Evolutionary conservation across 2,888 invertebrate genomes (phyloP).

Genomic region (Zootermopsis nevadensis): DNA sequence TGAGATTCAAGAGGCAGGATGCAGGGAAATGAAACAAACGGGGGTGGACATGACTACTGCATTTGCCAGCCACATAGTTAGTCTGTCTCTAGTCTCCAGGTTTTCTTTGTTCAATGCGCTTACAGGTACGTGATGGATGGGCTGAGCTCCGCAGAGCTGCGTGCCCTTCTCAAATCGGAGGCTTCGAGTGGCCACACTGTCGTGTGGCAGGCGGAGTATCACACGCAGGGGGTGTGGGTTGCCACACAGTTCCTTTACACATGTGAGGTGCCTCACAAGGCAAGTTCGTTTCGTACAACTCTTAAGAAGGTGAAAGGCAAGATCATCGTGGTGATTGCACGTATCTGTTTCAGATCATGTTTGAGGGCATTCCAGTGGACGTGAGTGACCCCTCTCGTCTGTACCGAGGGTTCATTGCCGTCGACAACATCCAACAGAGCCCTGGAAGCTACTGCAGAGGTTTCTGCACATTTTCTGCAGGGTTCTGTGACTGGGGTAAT

Average conservation of each 20-base stretch:
- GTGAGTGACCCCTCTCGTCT: slow-evolving; percentile 59
- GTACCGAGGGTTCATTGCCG: slow-evolving; percentile 61
- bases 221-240: slow-evolving; percentile 59
- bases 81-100: too few relatives aligned
- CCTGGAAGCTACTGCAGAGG: slow-evolving; percentile 57
- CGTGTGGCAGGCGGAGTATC: slow-evolving; percentile 55
- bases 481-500: slow-evolving; percentile 63
- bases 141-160: slow-evolving; percentile 46
- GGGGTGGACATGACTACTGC: too few relatives aligned
- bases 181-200: slow-evolving; percentile 39
- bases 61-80: too few relatives aligned
- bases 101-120: neutral
- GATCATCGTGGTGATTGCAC: neutral
- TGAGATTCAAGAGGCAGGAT: too few relatives aligned
- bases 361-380: slow-evolving; percentile 61
- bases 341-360: slow-evolving; percentile 58
- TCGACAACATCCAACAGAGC: slow-evolving; percentile 61
- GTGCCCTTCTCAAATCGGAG: slow-evolving; percentile 13
- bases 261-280: slow-evolving; percentile 59
- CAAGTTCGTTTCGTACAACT: slow-evolving; percentile 49
- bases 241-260: slow-evolving; percentile 61
- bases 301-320: neutral
- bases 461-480: slow-evolving; percentile 62
- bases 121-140: slow-evolving; percentile 57
- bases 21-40: too few relatives aligned